phyloP scores from a whole-genome alignment of 2,888 invertebrate species.

The Xestia sexstrigata region DNA sequence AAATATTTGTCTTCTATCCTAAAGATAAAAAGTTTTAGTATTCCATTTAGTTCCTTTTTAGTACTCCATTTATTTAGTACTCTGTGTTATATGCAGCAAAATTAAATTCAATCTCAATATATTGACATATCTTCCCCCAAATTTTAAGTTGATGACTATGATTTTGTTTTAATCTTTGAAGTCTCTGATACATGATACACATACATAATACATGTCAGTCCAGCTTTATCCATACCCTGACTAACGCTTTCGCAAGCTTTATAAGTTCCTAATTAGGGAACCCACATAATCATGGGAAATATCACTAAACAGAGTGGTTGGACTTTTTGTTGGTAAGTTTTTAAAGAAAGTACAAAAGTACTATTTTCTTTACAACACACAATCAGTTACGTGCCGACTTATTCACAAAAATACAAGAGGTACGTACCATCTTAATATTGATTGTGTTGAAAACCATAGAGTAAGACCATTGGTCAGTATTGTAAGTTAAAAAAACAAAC shows the following conservation, averaged over 20 bases:
- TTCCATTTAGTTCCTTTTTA: not conserved
- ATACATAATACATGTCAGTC: constrained; percentile 48
- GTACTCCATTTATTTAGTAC: constrained; percentile 9
- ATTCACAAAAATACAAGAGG: not conserved
- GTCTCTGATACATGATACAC: constrained; percentile 44
- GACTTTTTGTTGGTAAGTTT: constrained; percentile 2
- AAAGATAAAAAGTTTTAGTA: not conserved
- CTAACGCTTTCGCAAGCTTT: constrained; percentile 64
- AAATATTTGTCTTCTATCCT: not conserved
- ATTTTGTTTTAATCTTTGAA: constrained; percentile 17
- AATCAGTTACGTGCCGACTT: not conserved
- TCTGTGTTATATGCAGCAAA: constrained; percentile 35
- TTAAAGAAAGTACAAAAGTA: not conserved
- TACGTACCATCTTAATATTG: not conserved
- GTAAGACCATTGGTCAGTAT: not conserved
- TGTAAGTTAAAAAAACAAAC: not conserved
- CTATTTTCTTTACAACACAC: not conserved
- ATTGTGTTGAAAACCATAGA: not conserved
- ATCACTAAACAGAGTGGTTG: constrained; percentile 40
- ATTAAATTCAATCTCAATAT: constrained; percentile 21
- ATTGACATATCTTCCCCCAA: not conserved
- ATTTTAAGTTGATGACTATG: constrained; percentile 10
- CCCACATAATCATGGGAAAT: constrained; percentile 25
- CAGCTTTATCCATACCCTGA: constrained; percentile 56
- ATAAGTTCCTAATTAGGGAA: constrained; percentile 38